Conservation (phyloP, 1,140 invertebrate genomes). For the Micrasema longulum region DNA sequence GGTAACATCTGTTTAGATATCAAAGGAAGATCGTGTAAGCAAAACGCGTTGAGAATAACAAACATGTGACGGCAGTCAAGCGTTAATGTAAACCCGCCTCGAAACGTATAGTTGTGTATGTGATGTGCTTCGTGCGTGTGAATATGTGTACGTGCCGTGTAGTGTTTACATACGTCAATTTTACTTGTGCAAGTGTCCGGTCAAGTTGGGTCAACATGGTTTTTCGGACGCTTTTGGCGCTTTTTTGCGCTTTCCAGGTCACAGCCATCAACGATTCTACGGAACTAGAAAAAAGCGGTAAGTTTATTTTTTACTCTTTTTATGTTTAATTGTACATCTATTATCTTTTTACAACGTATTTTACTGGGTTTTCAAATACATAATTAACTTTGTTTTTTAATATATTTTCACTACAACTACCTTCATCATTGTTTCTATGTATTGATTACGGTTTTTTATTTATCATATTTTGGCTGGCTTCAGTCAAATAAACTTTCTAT, state of each 20-base stretch:
- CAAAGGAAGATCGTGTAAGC: constrained; percentile 29
- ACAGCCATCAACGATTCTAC: constrained; percentile 31
- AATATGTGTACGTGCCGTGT: constrained; percentile 29
- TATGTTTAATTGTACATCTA: too few species aligned
- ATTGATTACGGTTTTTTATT: too few species aligned
- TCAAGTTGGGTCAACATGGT: constrained; percentile 18
- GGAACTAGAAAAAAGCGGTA: constrained; percentile 37
- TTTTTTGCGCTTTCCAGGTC: constrained; percentile 12
- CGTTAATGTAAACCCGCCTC: constrained; percentile 34
- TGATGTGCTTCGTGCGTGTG: constrained; percentile 10
- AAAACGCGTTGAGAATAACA: constrained; percentile 29
- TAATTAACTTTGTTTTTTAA: too few species aligned
- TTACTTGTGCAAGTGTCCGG: constrained; percentile 17
- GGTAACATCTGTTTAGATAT: constrained; percentile 32
- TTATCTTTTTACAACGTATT: too few species aligned
- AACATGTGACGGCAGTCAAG: constrained; percentile 31
- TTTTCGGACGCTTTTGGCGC: constrained; percentile 30
- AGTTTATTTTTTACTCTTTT: constrained; percentile 20
- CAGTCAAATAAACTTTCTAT: too few species aligned
- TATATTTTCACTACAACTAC: too few species aligned
- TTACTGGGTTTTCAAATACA: too few species aligned
- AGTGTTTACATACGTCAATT: constrained; percentile 2
- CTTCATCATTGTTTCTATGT: too few species aligned
- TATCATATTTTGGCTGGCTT: too few species aligned
- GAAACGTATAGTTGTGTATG: constrained; percentile 3